phyloP scores from a whole-genome alignment of 1,140 invertebrate species.

The Bombus turneri region DNA sequence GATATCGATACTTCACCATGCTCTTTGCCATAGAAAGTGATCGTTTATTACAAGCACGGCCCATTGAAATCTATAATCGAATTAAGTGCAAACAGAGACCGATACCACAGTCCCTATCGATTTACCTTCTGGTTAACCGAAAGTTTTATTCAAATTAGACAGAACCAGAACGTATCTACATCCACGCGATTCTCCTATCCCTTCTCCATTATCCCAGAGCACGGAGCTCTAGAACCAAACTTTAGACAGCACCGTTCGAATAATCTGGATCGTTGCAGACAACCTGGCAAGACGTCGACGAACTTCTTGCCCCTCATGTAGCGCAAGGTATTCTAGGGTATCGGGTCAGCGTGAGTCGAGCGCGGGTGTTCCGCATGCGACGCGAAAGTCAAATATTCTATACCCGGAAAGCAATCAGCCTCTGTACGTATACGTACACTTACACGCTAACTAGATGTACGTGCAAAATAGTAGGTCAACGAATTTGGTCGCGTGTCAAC shows the following conservation, averaged over 20 bases:
- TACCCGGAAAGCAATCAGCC: conserved; percentile 37
- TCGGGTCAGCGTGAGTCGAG: conserved; percentile 16
- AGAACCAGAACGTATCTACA: background rate
- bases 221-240: background rate
- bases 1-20: background rate
- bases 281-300: background rate
- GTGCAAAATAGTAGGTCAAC: conserved; percentile 54
- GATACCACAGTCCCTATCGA: background rate
- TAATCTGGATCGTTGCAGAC: background rate
- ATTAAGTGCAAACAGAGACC: background rate
- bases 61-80: background rate
- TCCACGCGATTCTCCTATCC: background rate
- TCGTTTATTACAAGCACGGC: background rate
- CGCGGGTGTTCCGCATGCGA: conserved; percentile 8
- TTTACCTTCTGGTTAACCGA: background rate
- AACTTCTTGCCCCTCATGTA: background rate
- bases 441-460: background rate
- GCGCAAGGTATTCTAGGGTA: background rate
- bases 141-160: background rate
- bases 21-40: background rate
- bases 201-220: background rate
- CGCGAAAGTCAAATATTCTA: conserved; percentile 15
- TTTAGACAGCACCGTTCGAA: background rate
- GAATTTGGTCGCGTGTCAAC: conserved; percentile 47
- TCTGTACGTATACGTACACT: background rate